These are phyloP conservation scores for Hydrozoanthus gracilis DNA, from an alignment of 92 coral and sea anemone genomes.

Conservation along the genomic window DNA sequence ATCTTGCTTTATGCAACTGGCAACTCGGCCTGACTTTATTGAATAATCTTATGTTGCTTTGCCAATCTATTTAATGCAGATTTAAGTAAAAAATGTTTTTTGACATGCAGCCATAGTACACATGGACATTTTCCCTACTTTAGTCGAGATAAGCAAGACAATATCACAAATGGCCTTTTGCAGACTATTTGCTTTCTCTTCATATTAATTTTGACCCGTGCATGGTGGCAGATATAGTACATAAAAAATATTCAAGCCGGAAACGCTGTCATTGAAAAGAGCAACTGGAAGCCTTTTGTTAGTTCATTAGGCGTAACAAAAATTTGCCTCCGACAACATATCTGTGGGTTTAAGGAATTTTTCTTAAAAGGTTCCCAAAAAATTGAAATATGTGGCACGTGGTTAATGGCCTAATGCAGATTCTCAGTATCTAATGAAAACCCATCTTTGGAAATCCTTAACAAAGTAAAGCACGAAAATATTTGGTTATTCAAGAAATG, in stretches of 20 bases:
- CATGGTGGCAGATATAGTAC: no score
- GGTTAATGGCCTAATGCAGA: not conserved
- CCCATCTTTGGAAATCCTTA: not conserved
- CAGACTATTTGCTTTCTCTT: slow-evolving; percentile 7
- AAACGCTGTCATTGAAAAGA: slow-evolving; percentile 10
- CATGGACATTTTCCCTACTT: not conserved
- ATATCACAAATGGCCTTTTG: not conserved
- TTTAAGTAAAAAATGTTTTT: not conserved
- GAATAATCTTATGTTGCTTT: slow-evolving; percentile 15
- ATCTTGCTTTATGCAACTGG: no score
- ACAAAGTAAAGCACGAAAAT: slow-evolving; percentile 1
- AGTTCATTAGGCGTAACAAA: not conserved
- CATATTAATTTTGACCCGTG: not conserved
- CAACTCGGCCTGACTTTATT: not conserved
- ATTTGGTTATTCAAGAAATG: not conserved
- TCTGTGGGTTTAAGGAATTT: slow-evolving; percentile 43
- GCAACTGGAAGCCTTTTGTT: slow-evolving; percentile 41
- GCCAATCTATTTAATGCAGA: not conserved
- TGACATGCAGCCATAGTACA: not conserved
- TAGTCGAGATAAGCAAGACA: slow-evolving; percentile 2
- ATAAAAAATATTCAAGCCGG: no score
- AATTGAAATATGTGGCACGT: slow-evolving; percentile 26
- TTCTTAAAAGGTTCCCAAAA: not conserved
- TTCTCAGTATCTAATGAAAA: slow-evolving; percentile 14
- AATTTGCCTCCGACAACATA: slow-evolving; percentile 16